These are phyloP conservation scores for Hippopotamus amphibius DNA, from an alignment of 2,113 vertebrate genomes.

Conservation along the genomic window DNA sequence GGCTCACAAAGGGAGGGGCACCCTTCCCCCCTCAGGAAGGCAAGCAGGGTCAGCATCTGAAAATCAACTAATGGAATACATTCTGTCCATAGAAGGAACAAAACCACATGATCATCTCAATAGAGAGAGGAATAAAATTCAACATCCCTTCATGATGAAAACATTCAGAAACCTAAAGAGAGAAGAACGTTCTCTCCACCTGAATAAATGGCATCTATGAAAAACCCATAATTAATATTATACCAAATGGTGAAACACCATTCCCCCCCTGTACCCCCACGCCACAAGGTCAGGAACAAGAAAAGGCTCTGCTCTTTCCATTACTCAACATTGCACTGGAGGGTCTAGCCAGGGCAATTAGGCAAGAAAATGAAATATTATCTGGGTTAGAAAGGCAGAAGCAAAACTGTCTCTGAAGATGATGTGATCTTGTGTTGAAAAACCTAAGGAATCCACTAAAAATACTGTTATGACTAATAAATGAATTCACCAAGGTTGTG, in stretches of 20 bases:
- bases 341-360: not conserved
- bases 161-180: not conserved
- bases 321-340: not conserved
- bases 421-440: not conserved
- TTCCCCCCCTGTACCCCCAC: too few species aligned
- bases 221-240: not conserved
- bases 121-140: not conserved
- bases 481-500: not conserved
- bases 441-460: not conserved
- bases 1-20: too few species aligned
- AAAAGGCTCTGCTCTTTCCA: too few species aligned
- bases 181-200: not conserved
- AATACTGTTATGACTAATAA: not conserved
- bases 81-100: not conserved
- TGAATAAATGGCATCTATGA: not conserved
- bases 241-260: too few species aligned
- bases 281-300: too few species aligned
- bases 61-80: not conserved
- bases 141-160: not conserved
- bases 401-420: not conserved
- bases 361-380: not conserved
- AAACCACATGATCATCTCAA: not conserved
- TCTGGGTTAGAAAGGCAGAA: not conserved
- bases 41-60: not conserved
- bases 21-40: not conserved